Conservation (phyloP, 53 echinoderm and acorn worm genomes). For the Mesocentrotus franciscanus region DNA sequence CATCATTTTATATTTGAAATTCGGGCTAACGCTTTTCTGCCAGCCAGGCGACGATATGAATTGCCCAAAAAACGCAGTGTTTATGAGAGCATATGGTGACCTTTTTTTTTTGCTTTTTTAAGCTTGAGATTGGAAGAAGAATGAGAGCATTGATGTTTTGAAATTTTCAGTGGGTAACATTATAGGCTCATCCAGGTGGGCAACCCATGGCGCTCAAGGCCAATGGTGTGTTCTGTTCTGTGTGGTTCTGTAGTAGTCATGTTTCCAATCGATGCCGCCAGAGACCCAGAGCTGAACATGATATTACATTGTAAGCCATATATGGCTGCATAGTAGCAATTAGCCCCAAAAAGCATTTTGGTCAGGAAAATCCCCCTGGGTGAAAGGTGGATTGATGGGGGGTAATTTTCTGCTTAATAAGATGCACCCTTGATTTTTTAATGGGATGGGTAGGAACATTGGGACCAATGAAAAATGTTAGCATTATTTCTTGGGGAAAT, state of each 20-base stretch:
- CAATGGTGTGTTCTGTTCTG: neutral
- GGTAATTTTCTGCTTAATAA: neutral
- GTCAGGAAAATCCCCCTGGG: too few relatives aligned
- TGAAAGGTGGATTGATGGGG: neutral
- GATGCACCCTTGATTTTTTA: neutral
- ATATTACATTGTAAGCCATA: neutral
- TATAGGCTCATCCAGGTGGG: constrained; percentile 6
- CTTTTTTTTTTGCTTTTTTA: neutral
- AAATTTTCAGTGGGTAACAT: constrained; percentile 32
- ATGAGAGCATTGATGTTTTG: neutral
- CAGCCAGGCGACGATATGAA: neutral
- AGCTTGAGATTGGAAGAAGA: neutral
- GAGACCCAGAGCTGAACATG: neutral
- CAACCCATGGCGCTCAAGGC: constrained; percentile 13
- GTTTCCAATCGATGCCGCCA: neutral
- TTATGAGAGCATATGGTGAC: neutral
- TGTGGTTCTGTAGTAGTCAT: constrained; percentile 6
- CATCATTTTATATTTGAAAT: too few relatives aligned
- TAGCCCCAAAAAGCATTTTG: too few relatives aligned
- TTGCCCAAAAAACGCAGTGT: neutral
- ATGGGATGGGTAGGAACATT: neutral
- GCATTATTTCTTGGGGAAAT: neutral
- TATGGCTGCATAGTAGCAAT: neutral
- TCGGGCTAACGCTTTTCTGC: too few relatives aligned
- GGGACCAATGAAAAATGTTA: too few relatives aligned